A percentile compares a stretch with the other conserved stretches of the same genome.
Evolutionary conservation across 2,888 invertebrate species (phyloP).

Genomic region (Leptinotarsa peninsularis): DNA sequence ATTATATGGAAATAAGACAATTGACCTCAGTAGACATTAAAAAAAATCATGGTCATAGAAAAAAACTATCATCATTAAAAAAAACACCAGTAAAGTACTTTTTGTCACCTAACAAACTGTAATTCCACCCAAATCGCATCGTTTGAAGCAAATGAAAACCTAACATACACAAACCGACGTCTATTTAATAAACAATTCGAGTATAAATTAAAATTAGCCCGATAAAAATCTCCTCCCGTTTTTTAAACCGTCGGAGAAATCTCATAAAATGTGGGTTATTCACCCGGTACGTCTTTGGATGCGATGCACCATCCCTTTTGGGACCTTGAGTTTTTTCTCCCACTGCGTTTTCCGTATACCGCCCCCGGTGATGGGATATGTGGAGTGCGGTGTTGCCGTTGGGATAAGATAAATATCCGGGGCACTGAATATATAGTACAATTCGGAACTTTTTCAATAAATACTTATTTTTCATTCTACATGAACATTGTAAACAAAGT

Average conservation of each 20-base stretch:
- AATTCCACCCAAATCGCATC: background rate
- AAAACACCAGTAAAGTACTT: too few species aligned
- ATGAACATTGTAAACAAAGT: too few species aligned
- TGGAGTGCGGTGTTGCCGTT: background rate
- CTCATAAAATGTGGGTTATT: constrained; percentile 6
- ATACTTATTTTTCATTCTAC: too few species aligned
- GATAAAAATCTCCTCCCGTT: background rate
- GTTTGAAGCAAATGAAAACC: background rate
- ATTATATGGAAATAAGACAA: too few species aligned
- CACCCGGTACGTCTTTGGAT: constrained; percentile 18
- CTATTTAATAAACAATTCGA: background rate
- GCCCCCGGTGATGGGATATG: constrained; percentile 9
- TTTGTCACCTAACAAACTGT: too few species aligned
- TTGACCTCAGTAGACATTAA: too few species aligned
- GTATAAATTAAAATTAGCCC: background rate
- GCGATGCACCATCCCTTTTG: constrained; percentile 12
- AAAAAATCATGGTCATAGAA: too few species aligned
- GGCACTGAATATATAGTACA: too few species aligned
- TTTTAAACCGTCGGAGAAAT: background rate
- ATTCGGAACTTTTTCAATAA: too few species aligned
- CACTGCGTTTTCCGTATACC: constrained; percentile 13
- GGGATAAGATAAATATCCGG: too few species aligned
- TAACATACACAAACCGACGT: background rate
- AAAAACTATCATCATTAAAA: too few species aligned
- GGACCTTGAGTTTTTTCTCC: constrained; percentile 18